Percentiles rank a stretch among this genome's conserved stretches.
phyloP scores from a whole-genome alignment of 2,888 invertebrate genomes.

The Digitonthophagus gazella region DNA sequence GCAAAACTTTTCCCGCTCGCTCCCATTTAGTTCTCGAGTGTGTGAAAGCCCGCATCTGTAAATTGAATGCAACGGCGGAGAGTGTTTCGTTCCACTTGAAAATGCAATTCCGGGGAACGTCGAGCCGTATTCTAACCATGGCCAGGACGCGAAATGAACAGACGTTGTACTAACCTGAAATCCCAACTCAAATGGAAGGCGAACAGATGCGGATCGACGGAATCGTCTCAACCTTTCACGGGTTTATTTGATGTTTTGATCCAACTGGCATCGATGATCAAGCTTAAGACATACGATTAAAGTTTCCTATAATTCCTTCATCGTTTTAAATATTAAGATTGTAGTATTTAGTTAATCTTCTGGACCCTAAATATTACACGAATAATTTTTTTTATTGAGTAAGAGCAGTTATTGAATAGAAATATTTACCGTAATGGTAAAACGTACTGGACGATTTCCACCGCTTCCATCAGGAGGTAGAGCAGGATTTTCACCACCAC shows the following conservation, averaged over 20 bases:
- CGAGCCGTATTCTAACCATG: neutral
- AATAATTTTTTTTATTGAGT: neutral
- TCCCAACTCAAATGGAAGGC: neutral
- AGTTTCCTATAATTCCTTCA: neutral
- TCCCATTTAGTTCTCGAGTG: conserved; percentile 28
- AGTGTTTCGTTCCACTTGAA: conserved; percentile 29
- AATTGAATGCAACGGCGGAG: conserved; percentile 28
- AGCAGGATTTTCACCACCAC: too few relatives aligned
- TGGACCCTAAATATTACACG: neutral
- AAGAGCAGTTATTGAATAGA: neutral
- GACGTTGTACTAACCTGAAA: neutral
- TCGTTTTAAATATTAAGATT: too few relatives aligned
- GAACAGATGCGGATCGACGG: neutral
- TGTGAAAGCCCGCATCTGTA: conserved; percentile 39
- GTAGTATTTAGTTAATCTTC: neutral
- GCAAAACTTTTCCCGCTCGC: conserved; percentile 39
- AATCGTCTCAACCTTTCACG: neutral
- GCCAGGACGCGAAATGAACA: neutral
- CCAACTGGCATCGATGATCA: neutral
- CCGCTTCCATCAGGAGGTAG: neutral
- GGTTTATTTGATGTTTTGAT: neutral
- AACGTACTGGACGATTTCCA: neutral
- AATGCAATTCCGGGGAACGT: conserved; percentile 15
- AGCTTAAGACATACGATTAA: neutral
- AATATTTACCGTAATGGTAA: neutral